A percentile compares a stretch with the other conserved stretches of the same genome.
Evolutionary conservation across 92 coral and sea anemone genomes (phyloP).

Genomic region (Isaurus tuberculatus): DNA sequence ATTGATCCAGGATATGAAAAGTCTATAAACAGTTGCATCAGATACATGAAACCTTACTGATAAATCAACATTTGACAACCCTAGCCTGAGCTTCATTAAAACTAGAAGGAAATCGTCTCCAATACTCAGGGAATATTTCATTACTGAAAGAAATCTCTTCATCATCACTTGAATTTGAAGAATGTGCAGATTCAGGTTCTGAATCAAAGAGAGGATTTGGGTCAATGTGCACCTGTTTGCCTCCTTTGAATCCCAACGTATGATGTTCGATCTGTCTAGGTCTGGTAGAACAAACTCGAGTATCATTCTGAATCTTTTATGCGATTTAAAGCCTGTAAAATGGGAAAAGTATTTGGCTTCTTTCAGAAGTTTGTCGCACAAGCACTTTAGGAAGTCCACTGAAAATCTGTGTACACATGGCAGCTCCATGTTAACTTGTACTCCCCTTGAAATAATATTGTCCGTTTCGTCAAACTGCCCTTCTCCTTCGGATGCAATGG

Average conservation of each 20-base stretch:
- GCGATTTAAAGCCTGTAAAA: conserved; percentile 45
- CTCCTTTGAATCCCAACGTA: conserved; percentile 45
- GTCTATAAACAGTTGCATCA: too few species aligned
- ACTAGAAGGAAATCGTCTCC: too few species aligned
- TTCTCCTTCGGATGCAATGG: conserved; percentile 46
- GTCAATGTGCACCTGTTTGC: conserved; percentile 38
- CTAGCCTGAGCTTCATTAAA: too few species aligned
- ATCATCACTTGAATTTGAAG: too few species aligned
- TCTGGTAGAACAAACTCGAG: conserved; percentile 62
- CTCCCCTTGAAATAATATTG: conserved; percentile 20
- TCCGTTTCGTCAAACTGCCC: conserved; percentile 40
- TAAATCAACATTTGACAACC: too few species aligned
- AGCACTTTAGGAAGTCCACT: conserved; percentile 28
- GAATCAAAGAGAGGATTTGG: conserved; percentile 51
- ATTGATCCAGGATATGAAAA: too few species aligned
- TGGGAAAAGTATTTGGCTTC: conserved; percentile 55
- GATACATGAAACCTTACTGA: too few species aligned
- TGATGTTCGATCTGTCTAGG: conserved; percentile 25
- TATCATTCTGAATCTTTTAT: conserved; percentile 52
- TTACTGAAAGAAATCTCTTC: too few species aligned
- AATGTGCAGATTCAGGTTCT: conserved; percentile 24
- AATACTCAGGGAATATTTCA: too few species aligned
- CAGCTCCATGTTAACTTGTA: conserved; percentile 33
- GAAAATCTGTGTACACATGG: conserved; percentile 51
- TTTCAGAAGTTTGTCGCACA: conserved; percentile 23